phyloP scores from a whole-genome alignment of 2,888 invertebrate species.

The Drosophila borborema region DNA sequence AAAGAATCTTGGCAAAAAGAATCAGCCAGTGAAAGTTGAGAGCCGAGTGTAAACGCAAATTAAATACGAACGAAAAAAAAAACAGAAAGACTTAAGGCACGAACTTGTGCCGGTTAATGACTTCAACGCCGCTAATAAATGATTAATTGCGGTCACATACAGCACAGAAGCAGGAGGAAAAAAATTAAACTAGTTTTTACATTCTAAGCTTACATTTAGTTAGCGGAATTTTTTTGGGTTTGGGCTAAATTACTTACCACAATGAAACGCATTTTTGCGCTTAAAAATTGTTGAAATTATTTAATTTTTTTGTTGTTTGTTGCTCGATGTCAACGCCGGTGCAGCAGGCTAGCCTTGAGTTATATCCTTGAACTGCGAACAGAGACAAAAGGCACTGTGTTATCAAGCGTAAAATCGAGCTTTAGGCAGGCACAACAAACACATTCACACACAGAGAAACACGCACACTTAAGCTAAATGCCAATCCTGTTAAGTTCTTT shows the following conservation, averaged over 20 bases:
- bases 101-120: slow-evolving; percentile 70
- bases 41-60: slow-evolving; percentile 19
- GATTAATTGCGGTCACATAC: slow-evolving; percentile 67
- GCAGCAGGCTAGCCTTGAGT: slow-evolving; percentile 36
- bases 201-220: slow-evolving; percentile 21
- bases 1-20: slow-evolving; percentile 44
- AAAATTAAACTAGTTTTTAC: slow-evolving; percentile 51
- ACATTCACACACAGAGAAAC: slow-evolving; percentile 28
- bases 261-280: slow-evolving; percentile 59
- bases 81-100: slow-evolving; percentile 71
- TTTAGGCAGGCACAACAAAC: slow-evolving; percentile 21
- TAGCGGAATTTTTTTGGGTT: not conserved
- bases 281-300: not conserved
- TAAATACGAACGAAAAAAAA: slow-evolving; percentile 22
- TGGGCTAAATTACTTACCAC: slow-evolving; percentile 62
- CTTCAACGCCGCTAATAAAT: slow-evolving; percentile 63
- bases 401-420: slow-evolving; percentile 40
- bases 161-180: not conserved
- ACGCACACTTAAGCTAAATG: slow-evolving; percentile 12
- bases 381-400: slow-evolving; percentile 49
- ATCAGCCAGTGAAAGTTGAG: slow-evolving; percentile 70
- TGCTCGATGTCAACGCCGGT: slow-evolving; percentile 15
- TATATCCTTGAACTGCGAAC: slow-evolving; percentile 75
- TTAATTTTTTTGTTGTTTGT: not conserved
- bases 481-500: slow-evolving; percentile 46